Evolutionary conservation across 2,888 invertebrate genomes (phyloP), one percentile per base, ranked within the genome.

Genomic region (Diogma glabrata): DNA sequence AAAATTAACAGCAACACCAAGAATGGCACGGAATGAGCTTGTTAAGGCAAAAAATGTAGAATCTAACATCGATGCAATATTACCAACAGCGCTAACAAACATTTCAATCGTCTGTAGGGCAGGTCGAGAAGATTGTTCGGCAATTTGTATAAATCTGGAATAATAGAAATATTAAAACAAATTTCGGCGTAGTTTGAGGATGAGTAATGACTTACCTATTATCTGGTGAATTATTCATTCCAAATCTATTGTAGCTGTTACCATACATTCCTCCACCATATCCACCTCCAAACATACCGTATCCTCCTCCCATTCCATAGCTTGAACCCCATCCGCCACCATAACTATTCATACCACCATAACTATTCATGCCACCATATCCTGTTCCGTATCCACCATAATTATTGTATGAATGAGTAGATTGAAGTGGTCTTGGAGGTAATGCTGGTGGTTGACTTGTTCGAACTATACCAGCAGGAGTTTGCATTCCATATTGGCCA

Each of bases 91-190:
- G 58, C 85, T 81, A 3, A 94, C 90, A 17, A 95, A 75, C 49
- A 91, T 85, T 69, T 96, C 94, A 58, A 97, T 91, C 12, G 91
- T 92, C 62, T 94, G 87, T 68, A 97, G 97, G 7, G 97, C 91
- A 51, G 88, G 87, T 45, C 94, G 75, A 0, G 94, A 89, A 60
- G 83, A 88, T 60, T 93, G 93, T 69, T 94, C 93, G 0, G 93
- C 94, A 63, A 87, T 75, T 65, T 89, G 87, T 49, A 90, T 81
- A 62, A 94, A 88, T 58, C 84, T 47, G n/a, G 2, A 45, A 45
- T 45, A 36, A 36, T 14, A 36, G 14, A 40, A 3, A 1, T 28
- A 3, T 16, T 48, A 46, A 14, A 24, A 17, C 3, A 45, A 40
- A 46, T 26, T 12, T 38, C 16, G 17, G n/a, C 26, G n/a, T 26